Evolutionary conservation across 1,140 invertebrate genomes (phyloP), one percentile per base, ranked within the genome.

Genomic region (Lasioglossum baleicum): DNA sequence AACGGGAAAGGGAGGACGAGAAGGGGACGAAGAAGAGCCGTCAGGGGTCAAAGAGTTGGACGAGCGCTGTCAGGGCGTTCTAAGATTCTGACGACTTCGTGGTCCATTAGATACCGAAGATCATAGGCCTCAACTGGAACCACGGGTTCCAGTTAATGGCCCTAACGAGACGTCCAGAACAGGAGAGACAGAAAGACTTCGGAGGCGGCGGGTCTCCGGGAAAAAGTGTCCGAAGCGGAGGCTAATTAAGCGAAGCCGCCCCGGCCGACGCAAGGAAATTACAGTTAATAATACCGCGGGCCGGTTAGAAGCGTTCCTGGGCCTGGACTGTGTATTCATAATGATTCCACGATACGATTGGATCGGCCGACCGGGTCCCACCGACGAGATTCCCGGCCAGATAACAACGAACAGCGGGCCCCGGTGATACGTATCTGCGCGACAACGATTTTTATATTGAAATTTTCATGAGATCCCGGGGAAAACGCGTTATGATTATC

Each of bases 191-290:
- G 20, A 20, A 48, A 53, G 79, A 84, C 74, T 65, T 82, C 68
- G 82, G 15, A 17, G 11, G 40, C 63, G 35, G 53, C 13, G 35
- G 44, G 42, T 20, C 31, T 26, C 5, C 44, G 35, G 31, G 76
- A 65, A 85, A 82, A 85, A 75, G 77, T 84, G 81, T 85, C 77
- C 86, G 74, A 87, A 69, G 78, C 69, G 75, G 70, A 69, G 70
- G 80, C 81, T 89, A 88, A 88, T 89, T 89, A 87, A 88, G 84
- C 83, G 85, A 81, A 75, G 56, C 75, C 44, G 80, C 63, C 31
- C 81, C 53, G 74, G 66, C 73, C 64, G 51, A 80, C 69, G 69
- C 75, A 78, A 51, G 75, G 80, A 84, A 88, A 88, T 89, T 83
- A 75, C 82, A 53, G 60, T 81, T 89, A 89, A 89, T 89, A 88